phyloP scores from a whole-genome alignment of 2,113 vertebrate genomes.

The Rhegmatorhina hoffmannsi region DNA sequence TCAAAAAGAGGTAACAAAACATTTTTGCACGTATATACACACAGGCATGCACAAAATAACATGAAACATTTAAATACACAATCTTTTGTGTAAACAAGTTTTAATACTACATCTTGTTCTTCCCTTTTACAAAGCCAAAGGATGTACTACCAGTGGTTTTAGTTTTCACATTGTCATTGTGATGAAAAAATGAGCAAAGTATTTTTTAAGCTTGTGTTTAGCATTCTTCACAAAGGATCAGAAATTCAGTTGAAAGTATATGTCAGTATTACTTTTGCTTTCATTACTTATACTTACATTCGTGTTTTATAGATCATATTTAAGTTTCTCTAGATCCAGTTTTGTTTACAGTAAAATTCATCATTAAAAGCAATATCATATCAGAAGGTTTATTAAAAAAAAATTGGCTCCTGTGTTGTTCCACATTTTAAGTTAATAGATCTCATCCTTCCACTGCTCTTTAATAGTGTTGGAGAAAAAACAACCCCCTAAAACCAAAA shows the following conservation, averaged over 20 bases:
- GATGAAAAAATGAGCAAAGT: not conserved
- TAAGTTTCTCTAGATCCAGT: not conserved
- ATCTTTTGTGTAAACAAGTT: not conserved
- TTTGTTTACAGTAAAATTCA: not conserved
- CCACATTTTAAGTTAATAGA: not conserved
- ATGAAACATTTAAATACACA: not conserved
- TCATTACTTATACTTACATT: not conserved
- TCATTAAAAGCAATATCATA: not conserved
- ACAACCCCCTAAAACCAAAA: not conserved
- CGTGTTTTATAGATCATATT: not conserved
- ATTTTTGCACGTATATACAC: not conserved
- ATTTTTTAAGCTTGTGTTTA: not conserved
- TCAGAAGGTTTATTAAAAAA: not conserved
- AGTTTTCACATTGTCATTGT: not conserved
- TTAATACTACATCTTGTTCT: not conserved
- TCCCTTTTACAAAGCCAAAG: not conserved
- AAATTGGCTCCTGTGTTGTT: not conserved
- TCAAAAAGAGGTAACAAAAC: not conserved
- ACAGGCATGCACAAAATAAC: not conserved
- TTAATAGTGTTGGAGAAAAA: not conserved
- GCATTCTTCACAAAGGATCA: not conserved
- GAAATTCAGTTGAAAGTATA: not conserved
- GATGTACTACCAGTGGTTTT: not conserved
- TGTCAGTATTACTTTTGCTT: not conserved
- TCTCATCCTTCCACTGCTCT: not conserved